Percentiles rank a stretch among this genome's conserved stretches.
phyloP scores from a whole-genome alignment of 2,113 vertebrate species.

The Plectropomus leopardus region DNA sequence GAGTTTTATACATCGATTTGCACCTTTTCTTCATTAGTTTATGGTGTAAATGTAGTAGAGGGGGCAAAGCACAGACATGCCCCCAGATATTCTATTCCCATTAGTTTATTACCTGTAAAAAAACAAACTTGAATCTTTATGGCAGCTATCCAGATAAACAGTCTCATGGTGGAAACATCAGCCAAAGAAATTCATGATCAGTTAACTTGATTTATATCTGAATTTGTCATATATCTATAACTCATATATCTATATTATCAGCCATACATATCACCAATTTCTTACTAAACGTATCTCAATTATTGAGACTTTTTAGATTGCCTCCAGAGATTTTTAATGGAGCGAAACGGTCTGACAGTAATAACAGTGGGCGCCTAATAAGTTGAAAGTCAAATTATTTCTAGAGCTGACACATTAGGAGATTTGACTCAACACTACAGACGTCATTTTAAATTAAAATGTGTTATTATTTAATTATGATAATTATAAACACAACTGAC shows the following conservation, averaged over 20 bases:
- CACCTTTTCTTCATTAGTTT: no score
- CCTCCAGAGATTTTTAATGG: slow-evolving; percentile 17
- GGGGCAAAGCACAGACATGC: no score
- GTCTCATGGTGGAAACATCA: no score
- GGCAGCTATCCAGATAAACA: not conserved
- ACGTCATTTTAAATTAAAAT: slow-evolving; percentile 34
- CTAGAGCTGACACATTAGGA: slow-evolving; percentile 27
- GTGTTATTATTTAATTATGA: slow-evolving; percentile 42
- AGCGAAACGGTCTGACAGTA: slow-evolving; percentile 11
- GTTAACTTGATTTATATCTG: no score
- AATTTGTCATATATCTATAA: not conserved
- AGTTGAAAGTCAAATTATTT: slow-evolving; percentile 30
- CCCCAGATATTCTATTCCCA: no score
- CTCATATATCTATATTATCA: not conserved
- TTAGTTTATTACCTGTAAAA: not conserved
- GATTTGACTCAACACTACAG: slow-evolving; percentile 22
- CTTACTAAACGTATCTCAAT: not conserved
- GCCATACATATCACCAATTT: not conserved
- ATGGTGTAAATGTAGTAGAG: no score
- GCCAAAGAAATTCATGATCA: no score
- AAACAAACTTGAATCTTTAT: not conserved
- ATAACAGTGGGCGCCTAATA: slow-evolving; percentile 25
- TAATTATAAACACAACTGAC: slow-evolving; percentile 49
- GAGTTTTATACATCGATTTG: no score
- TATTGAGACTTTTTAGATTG: not conserved